Conservation (phyloP, 2,888 invertebrate species). For the Xestia xanthographa region DNA sequence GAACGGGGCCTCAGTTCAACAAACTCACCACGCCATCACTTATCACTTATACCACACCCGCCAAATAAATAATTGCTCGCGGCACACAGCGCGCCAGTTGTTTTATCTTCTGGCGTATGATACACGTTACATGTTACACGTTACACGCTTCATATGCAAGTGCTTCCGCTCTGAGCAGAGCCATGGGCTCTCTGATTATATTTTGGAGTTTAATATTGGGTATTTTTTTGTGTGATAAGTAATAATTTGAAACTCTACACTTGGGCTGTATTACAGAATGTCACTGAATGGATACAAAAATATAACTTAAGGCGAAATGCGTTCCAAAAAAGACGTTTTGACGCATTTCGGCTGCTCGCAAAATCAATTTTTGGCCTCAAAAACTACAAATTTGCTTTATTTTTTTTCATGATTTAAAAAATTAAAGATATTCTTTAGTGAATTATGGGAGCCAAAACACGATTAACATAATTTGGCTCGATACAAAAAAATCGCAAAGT, state of each 20-base stretch:
- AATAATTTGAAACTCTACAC: background rate
- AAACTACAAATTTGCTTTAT: no score
- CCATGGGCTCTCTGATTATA: constrained; percentile 30
- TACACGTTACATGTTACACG: constrained; percentile 57
- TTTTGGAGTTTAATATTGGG: constrained; percentile 19
- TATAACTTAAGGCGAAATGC: no score
- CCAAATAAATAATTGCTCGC: constrained; percentile 73
- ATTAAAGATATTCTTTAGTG: no score
- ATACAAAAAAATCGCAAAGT: no score
- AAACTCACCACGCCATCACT: constrained; percentile 23
- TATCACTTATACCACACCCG: constrained; percentile 21
- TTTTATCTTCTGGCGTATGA: constrained; percentile 71
- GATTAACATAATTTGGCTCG: no score
- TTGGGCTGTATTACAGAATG: background rate
- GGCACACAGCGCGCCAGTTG: constrained; percentile 67
- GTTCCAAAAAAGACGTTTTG: no score
- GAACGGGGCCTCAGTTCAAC: background rate
- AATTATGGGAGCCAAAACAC: no score
- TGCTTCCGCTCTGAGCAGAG: constrained; percentile 28
- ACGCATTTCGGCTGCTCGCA: no score
- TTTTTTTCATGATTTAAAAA: no score
- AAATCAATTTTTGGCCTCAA: no score
- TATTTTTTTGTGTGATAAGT: background rate
- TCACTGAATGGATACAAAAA: no score
- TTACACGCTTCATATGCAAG: constrained; percentile 53